Percentiles rank a stretch among this genome's conserved stretches.
Conservation (phyloP, 2,888 invertebrate genomes). For the Uloborus plumipes region DNA sequence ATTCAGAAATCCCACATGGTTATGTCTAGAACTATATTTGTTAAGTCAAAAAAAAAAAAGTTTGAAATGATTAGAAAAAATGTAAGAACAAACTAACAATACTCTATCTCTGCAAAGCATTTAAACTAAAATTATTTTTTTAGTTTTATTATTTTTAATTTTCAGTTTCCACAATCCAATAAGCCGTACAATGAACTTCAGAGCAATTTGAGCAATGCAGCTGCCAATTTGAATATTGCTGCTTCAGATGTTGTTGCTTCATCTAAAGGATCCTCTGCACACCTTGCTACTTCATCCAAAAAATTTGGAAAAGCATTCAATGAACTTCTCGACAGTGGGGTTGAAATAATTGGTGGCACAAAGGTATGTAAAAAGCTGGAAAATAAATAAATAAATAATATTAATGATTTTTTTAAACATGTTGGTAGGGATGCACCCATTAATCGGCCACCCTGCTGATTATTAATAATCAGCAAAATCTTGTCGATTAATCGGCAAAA, state of each 20-base stretch:
- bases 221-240: slow-evolving; percentile 85
- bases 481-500: too few species aligned
- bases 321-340: slow-evolving; percentile 82
- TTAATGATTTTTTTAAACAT: neutral
- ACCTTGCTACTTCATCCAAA: slow-evolving; percentile 81
- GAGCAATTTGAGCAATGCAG: slow-evolving; percentile 85
- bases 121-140: too few species aligned
- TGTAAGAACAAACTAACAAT: too few species aligned
- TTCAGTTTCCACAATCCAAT: slow-evolving; percentile 80
- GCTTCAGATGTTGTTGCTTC: slow-evolving; percentile 86
- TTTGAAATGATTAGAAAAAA: too few species aligned
- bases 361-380: slow-evolving; percentile 71
- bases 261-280: slow-evolving; percentile 78
- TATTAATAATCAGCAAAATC: too few species aligned
- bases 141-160: neutral
- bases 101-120: too few species aligned
- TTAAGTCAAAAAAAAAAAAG: too few species aligned
- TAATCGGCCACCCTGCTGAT: too few species aligned
- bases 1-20: too few species aligned
- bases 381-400: too few species aligned
- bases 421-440: neutral
- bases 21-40: too few species aligned
- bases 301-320: slow-evolving; percentile 84
- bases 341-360: slow-evolving; percentile 89
- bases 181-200: slow-evolving; percentile 83